Base-by-base conservation (phyloP, 2,797 vertebrate genomes). In the Percopsis omiscomaycus region DNA sequence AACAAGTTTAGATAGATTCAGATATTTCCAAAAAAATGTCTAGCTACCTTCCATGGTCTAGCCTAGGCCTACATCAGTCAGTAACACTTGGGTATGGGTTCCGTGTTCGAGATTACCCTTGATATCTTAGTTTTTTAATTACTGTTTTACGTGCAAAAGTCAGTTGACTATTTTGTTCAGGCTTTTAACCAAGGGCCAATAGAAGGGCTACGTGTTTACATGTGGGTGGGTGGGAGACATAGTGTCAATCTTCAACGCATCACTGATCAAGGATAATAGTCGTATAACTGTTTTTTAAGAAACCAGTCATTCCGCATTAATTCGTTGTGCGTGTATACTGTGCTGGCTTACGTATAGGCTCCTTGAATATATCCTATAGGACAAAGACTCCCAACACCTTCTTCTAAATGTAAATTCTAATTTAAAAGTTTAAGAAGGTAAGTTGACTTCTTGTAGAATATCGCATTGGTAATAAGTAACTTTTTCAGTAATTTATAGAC, bases 231-330 rank as follows among this genome's bases (percentile, higher is more conserved):
- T 80, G 87, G 90, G 89, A 84, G 84, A 78, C 68, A 81, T 80
- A 73, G 85, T 89, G 90, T 91, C 92, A 93, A 77, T 93, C 90
- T 89, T 84, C 71, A 78, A 83, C 73, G 91, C 89, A 91, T 87
- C 88, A 85, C 81, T 91, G 90, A 90, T 86, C 90, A 86, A 77
- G 83, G 84, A 93, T 91, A 93, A 94, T 93, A 84, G 83, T 84
- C 82, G 76, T 89, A 89, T 85, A 82, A 88, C 85, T 84, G 89
- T 90, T 89, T 91, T 90, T 88, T 85, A 87, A 88, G 89, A 92
- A 92, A 94, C 93, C 92, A 91, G 90, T 93, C 92, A 93, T 89
- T 93, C 87, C 58, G 90, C 89, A 92, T 94, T 93, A 92, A 93
- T 93, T 91, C 93, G 91, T 89, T 54, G 22, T 73, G 66, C 58